Base-by-base conservation (phyloP, 2,797 vertebrate species). In the Denticeps clupeoides region DNA sequence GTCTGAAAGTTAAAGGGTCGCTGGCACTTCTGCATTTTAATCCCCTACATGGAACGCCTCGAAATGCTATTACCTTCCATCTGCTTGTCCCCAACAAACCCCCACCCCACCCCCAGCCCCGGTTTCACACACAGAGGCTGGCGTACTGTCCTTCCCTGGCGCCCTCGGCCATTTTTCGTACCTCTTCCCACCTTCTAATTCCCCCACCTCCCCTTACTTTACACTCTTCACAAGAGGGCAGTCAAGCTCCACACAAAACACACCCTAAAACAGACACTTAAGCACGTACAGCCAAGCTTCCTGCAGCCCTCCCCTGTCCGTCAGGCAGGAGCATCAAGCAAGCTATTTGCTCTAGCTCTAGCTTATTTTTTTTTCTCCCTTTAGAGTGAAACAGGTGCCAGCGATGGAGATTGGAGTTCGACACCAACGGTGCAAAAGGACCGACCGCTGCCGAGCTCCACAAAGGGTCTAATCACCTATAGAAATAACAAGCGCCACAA, bases 11-110 rank as follows among this genome's bases (percentile, higher is more conserved):
- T 58, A 74, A 65, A 66, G 51, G 64, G 58, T 67, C 58, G 49
- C 45, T 51, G 48, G 45, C 52, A 12, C 55, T 42, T 31, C 45
- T 49, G 63, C 57, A 63, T 69, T 69, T 69, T 69, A 77, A 78
- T 69, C 68, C 60, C 52, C 51, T 64, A 59, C 73, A 72, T 67
- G 60, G 55, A 68, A 71, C 60, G 58, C 67, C 64, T 64, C 53
- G 63, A 66, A 75, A 77, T 63, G 60, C 52, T 60, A 55, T 75
- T 65, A 67, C 68, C 53, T 61, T 64, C 69, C 70, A 77, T 73
- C 67, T 74, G 73, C 60, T 71, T 48, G 21, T 35, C 41, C 47
- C 38, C 54, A 32, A 45, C 38, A 51, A 42, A 19, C 32, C 32
- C 47, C 19, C 40, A 24, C 35, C 25, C 29, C 41, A 27, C 42